Evolutionary conservation across 2,797 vertebrate genomes (phyloP).

Genomic region (Sylvia borin): DNA sequence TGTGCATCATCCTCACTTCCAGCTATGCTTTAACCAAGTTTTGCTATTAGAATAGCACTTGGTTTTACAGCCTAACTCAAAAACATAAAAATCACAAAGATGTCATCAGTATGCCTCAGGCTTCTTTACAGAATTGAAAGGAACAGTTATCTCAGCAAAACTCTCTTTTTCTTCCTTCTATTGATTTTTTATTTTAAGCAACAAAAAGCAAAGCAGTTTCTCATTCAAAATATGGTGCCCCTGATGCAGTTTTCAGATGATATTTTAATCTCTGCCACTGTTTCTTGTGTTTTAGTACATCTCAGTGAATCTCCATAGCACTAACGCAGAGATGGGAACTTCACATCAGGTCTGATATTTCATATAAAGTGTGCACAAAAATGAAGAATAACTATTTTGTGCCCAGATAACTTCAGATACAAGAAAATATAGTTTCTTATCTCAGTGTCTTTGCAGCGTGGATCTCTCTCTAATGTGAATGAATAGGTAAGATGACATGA

Average conservation of each 20-base stretch:
- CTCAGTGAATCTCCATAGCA: background rate
- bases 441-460: background rate
- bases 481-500: background rate
- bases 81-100: background rate
- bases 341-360: background rate
- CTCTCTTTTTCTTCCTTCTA: background rate
- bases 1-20: background rate
- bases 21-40: background rate
- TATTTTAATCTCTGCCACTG: background rate
- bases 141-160: background rate
- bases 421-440: background rate
- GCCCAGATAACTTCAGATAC: background rate
- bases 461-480: background rate
- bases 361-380: background rate
- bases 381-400: background rate
- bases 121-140: background rate
- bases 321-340: background rate
- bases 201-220: background rate
- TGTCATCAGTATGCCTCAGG: background rate
- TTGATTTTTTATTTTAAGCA: background rate
- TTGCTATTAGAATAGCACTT: background rate
- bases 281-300: background rate
- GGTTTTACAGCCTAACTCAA: background rate
- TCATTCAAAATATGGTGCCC: background rate
- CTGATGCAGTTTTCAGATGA: background rate